phyloP scores from a whole-genome alignment of 2,797 vertebrate species.

The Cossypha dichroa region DNA sequence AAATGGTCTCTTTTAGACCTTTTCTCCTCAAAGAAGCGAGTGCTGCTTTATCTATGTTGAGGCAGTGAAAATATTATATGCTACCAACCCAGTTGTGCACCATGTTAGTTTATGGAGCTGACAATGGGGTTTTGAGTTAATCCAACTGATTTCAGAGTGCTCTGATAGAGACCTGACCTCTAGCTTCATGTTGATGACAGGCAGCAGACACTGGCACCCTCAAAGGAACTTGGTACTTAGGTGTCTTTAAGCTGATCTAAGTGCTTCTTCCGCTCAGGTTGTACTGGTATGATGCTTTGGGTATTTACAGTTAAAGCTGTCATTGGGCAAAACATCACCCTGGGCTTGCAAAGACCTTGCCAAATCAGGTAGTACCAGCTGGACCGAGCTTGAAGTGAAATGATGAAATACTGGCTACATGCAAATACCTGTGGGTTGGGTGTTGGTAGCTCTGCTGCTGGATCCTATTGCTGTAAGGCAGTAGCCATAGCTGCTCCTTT shows the following conservation, averaged over 20 bases:
- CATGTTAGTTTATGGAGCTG: background rate
- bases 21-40: background rate
- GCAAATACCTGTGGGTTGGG: background rate
- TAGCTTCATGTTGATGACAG: background rate
- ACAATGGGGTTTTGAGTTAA: slow-evolving; percentile 25
- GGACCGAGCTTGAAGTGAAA: background rate
- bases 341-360: background rate
- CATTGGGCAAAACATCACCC: background rate
- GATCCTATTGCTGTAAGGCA: background rate
- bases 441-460: background rate
- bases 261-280: background rate
- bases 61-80: background rate
- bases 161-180: slow-evolving; percentile 1
- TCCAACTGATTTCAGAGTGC: background rate
- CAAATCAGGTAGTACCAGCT: slow-evolving; percentile 19
- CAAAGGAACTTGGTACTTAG: background rate
- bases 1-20: background rate
- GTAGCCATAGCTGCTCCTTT: background rate
- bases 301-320: background rate
- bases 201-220: background rate
- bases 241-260: background rate
- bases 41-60: background rate
- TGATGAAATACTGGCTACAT: background rate
- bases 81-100: background rate
- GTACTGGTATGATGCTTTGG: background rate